These are phyloP conservation scores for Eueremaeus valkanovi DNA, from an alignment of 2,888 invertebrate species.

Conservation along the genomic window DNA sequence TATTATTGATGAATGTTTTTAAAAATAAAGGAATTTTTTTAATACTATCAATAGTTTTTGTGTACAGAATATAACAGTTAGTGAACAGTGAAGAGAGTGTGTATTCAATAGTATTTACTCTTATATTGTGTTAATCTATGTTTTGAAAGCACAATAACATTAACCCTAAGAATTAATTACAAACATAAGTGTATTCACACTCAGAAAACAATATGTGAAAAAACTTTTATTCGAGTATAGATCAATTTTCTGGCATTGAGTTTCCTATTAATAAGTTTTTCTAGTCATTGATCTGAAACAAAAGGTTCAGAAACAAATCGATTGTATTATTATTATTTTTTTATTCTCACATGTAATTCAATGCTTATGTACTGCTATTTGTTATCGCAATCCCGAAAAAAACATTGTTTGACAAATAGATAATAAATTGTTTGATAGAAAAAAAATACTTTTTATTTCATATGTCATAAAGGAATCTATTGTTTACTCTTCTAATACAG, in stretches of 20 bases:
- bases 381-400: neutral
- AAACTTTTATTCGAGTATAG: no score
- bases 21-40: no score
- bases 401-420: neutral
- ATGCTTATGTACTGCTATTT: no score
- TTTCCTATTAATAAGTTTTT: no score
- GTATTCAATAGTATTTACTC: neutral
- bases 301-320: no score
- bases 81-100: neutral
- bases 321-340: no score
- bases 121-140: neutral
- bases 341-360: no score
- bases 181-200: neutral
- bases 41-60: neutral
- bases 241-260: no score
- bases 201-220: neutral
- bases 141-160: neutral
- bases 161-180: neutral
- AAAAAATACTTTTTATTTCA: neutral
- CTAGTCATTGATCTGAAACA: no score
- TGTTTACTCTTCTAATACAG: neutral
- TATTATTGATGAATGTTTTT: constrained; percentile 3
- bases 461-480: neutral
- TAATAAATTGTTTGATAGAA: neutral
- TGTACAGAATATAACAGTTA: no score